These are phyloP conservation scores for Ciona savignyi DNA, from an alignment of 23 tunicate genomes.

Conservation along the genomic window DNA sequence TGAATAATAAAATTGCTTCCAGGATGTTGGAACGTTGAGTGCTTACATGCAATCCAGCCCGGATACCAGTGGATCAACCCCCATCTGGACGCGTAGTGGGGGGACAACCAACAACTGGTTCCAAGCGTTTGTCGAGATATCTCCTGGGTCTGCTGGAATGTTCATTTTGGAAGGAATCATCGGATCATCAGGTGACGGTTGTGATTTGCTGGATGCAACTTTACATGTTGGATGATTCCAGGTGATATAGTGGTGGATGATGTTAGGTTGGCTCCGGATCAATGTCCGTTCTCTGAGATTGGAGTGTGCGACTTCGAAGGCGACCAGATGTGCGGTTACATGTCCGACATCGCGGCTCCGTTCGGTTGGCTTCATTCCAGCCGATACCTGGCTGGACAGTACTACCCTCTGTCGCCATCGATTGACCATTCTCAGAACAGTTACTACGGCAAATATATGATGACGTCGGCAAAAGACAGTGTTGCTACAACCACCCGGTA, in stretches of 20 bases:
- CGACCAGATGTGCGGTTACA: slow-evolving; percentile 21
- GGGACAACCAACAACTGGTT: slow-evolving; percentile 43
- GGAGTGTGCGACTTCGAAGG: slow-evolving; percentile 73
- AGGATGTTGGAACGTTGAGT: neutral
- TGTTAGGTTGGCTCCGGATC: slow-evolving; percentile 14
- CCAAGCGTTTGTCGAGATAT: slow-evolving; percentile 21
- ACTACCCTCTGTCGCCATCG: slow-evolving; percentile 18
- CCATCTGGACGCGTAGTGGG: slow-evolving; percentile 22
- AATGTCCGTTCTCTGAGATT: slow-evolving; percentile 35
- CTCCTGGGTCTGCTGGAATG: neutral
- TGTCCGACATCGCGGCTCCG: slow-evolving; percentile 2
- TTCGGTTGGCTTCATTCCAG: slow-evolving; percentile 31
- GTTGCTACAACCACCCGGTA: slow-evolving; percentile 13
- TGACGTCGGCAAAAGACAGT: slow-evolving; percentile 12
- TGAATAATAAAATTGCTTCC: no score
- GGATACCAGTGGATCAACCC: neutral
- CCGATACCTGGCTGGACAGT: neutral
- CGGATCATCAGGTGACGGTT: slow-evolving; percentile 1
- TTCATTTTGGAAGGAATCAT: slow-evolving; percentile 27
- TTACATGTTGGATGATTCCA: slow-evolving; percentile 8
- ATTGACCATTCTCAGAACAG: slow-evolving; percentile 34
- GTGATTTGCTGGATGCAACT: neutral
- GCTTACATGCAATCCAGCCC: neutral
- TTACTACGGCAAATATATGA: slow-evolving; percentile 31
- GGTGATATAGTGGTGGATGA: slow-evolving; percentile 74